Percentiles rank a stretch among this genome's conserved stretches.
phyloP scores from a whole-genome alignment of 2,113 vertebrate species.

The Ailurus styani region DNA sequence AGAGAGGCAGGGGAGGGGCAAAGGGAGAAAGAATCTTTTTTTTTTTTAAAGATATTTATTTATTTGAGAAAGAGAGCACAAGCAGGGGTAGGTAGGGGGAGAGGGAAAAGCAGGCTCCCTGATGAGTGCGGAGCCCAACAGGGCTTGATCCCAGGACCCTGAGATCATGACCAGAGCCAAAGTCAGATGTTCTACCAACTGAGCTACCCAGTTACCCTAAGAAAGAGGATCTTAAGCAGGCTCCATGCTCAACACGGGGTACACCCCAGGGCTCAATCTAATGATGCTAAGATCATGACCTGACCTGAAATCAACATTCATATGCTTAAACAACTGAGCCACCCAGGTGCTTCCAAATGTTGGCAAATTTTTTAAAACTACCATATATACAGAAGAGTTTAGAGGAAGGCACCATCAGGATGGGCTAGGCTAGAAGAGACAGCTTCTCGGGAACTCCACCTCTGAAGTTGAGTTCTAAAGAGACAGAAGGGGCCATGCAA shows the following conservation, averaged over 20 bases:
- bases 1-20: neutral
- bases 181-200: neutral
- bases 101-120: neutral
- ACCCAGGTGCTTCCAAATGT: neutral
- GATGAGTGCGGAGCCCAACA: neutral
- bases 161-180: neutral
- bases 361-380: neutral
- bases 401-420: neutral
- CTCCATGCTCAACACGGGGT: neutral
- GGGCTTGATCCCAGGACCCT: neutral
- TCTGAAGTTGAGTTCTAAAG: neutral
- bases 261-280: neutral
- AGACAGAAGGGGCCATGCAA: neutral
- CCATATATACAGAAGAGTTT: neutral
- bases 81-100: neutral
- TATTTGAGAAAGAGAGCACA: neutral
- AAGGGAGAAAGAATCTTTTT: neutral
- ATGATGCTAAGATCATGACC: neutral
- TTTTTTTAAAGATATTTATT: neutral
- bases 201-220: neutral
- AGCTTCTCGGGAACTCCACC: neutral
- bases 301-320: neutral
- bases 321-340: neutral
- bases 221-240: neutral
- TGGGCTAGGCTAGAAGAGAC: neutral